phyloP scores from a whole-genome alignment of 2,797 vertebrate species.

The Acrossocheilus fasciatus region DNA sequence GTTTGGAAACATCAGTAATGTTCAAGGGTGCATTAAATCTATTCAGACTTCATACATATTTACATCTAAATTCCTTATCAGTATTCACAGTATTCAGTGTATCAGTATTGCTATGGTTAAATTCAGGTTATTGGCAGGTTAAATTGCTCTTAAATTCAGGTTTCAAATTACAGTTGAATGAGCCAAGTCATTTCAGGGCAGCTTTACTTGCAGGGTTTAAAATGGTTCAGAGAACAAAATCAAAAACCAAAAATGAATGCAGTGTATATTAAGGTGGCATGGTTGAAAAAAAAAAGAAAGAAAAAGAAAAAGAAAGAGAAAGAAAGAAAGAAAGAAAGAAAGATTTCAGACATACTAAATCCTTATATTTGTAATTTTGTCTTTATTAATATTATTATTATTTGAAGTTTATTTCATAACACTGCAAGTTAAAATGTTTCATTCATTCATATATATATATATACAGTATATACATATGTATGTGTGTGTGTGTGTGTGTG shows the following conservation, averaged over 20 bases:
- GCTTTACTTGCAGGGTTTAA: background rate
- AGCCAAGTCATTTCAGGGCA: background rate
- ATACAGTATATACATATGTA: no score
- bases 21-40: background rate
- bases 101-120: background rate
- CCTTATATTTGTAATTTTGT: background rate
- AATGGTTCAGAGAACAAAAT: background rate
- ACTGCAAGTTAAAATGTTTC: background rate
- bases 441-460: no score
- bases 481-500: no score
- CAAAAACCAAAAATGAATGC: background rate
- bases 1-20: background rate
- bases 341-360: background rate
- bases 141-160: background rate
- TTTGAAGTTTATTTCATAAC: no score
- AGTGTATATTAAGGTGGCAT: background rate
- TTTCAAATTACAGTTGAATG: background rate
- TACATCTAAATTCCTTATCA: background rate
- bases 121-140: no score
- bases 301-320: no score
- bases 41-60: background rate
- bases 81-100: background rate
- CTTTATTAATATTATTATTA: no score
- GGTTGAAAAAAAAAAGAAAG: background rate
- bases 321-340: no score